A percentile compares a stretch with the other conserved stretches of the same genome.
These are phyloP conservation scores for Entelurus aequoreus DNA, from an alignment of 2,113 vertebrate genomes.

Conservation along the genomic window DNA sequence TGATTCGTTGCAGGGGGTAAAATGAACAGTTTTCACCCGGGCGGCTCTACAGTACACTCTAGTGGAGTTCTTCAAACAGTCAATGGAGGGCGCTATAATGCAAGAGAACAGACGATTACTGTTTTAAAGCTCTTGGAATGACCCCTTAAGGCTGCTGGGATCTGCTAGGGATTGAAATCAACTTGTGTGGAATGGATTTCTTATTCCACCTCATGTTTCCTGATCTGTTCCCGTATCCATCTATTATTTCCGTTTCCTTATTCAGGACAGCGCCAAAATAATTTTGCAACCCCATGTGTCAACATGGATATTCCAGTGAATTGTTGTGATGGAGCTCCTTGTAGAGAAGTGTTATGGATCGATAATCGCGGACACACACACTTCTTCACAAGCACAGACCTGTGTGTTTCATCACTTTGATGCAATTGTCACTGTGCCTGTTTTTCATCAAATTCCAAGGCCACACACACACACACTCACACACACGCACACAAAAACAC, in stretches of 20 bases:
- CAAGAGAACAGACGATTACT: slow-evolving; percentile 39
- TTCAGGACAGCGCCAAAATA: slow-evolving; percentile 57
- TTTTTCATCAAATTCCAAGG: slow-evolving; percentile 71
- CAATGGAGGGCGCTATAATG: slow-evolving; percentile 58
- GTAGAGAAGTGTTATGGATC: slow-evolving; percentile 61
- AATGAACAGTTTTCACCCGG: slow-evolving; percentile 23
- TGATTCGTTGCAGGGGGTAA: slow-evolving; percentile 31
- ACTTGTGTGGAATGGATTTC: slow-evolving; percentile 52
- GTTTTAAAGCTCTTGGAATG: slow-evolving; percentile 18
- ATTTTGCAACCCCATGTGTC: slow-evolving; percentile 53
- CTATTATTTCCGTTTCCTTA: slow-evolving; percentile 42
- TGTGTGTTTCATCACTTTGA: slow-evolving; percentile 61
- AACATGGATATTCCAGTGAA: slow-evolving; percentile 43
- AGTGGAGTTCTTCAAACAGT: slow-evolving; percentile 37
- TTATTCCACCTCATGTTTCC: slow-evolving; percentile 15
- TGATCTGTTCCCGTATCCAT: slow-evolving; percentile 34
- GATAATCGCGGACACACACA: slow-evolving; percentile 38
- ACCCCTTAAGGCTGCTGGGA: slow-evolving; percentile 33
- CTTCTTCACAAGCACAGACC: slow-evolving; percentile 12
- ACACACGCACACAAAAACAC: slow-evolving; percentile 6
- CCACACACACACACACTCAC: slow-evolving; percentile 42
- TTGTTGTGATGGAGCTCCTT: slow-evolving; percentile 52
- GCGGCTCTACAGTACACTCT: slow-evolving; percentile 40
- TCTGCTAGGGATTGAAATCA: slow-evolving; percentile 51
- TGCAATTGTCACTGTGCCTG: slow-evolving; percentile 62